Conservation (phyloP, 2,113 vertebrate species). For the Phrynosoma blainvillii region DNA sequence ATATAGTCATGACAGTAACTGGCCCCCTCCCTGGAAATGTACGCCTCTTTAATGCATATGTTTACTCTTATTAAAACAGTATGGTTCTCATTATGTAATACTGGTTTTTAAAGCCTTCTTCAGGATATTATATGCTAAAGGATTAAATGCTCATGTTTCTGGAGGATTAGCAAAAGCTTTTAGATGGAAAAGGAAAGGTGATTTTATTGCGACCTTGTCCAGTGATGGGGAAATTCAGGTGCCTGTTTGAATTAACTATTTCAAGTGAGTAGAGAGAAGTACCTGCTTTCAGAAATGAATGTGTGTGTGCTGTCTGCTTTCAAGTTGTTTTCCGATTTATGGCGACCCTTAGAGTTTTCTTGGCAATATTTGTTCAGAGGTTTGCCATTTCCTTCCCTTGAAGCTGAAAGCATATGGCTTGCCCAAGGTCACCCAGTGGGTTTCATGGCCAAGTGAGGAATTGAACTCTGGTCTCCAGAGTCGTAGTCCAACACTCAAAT, state of each 20-base stretch:
- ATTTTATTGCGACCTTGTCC: conserved; percentile 50
- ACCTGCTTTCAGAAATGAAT: not conserved
- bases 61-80: conserved; percentile 40
- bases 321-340: too few species aligned
- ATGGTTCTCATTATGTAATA: conserved; percentile 54
- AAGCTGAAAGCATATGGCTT: too few species aligned
- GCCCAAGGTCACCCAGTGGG: too few species aligned
- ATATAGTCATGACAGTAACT: not conserved
- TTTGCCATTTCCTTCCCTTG: too few species aligned
- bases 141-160: conserved; percentile 56
- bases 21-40: too few species aligned
- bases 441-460: too few species aligned
- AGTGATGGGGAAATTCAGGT: conserved; percentile 8
- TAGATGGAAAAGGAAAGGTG: conserved; percentile 39
- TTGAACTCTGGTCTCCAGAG: too few species aligned
- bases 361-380: too few species aligned
- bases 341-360: too few species aligned
- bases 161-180: conserved; percentile 42
- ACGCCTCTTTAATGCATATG: not conserved
- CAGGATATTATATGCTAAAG: conserved; percentile 48
- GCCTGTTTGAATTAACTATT: conserved; percentile 30
- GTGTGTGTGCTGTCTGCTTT: not conserved
- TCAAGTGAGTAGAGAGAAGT: not conserved
- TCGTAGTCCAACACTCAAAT: too few species aligned
- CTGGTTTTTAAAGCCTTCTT: conserved; percentile 49